Conservation (phyloP, 2,113 vertebrate genomes). For the Procavia capensis region DNA sequence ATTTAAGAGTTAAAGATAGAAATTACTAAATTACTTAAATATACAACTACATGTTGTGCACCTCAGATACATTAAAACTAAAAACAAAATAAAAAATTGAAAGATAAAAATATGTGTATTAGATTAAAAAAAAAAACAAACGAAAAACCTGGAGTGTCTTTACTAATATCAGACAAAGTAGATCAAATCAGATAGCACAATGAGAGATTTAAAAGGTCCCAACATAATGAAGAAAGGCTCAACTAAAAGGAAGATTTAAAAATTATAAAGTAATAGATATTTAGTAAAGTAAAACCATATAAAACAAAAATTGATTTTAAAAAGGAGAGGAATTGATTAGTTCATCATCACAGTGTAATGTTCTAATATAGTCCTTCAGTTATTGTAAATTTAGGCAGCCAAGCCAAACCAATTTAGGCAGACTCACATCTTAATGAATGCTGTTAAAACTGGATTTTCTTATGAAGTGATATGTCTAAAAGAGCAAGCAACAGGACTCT, state of each 20-base stretch:
- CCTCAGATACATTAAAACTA: background rate
- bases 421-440: background rate
- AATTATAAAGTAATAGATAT: background rate
- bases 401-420: conserved; percentile 12
- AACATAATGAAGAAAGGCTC: background rate
- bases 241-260: background rate
- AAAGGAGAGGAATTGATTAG: background rate
- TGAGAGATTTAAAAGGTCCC: background rate
- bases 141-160: background rate
- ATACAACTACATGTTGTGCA: background rate
- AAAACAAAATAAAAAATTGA: background rate
- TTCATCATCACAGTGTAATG: background rate
- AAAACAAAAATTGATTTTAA: background rate
- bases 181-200: background rate
- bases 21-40: background rate
- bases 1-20: background rate
- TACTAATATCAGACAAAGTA: background rate
- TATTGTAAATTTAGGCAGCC: background rate
- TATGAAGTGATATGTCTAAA: background rate
- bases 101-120: background rate
- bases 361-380: background rate
- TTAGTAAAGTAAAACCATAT: background rate
- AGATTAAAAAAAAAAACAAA: background rate
- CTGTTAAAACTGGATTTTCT: conserved; percentile 29
- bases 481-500: background rate